Percentiles rank a stretch among this genome's conserved stretches.
These are phyloP conservation scores for Diorhabda sublineata DNA, from an alignment of 1,140 invertebrate species.

Conservation along the genomic window DNA sequence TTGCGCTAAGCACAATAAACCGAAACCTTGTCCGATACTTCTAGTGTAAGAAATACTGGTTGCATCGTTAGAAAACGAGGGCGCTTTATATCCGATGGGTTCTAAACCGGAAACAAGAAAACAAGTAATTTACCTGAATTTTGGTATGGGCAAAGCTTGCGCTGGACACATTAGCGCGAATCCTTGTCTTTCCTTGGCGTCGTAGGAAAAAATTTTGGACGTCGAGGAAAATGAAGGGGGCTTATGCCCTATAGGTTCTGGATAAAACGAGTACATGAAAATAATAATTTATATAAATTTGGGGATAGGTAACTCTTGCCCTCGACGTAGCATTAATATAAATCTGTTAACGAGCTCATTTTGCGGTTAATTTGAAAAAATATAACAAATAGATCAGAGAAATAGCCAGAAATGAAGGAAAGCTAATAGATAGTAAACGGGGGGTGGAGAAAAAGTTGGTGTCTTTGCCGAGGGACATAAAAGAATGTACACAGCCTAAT, in stretches of 20 bases:
- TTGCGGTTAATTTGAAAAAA: too few relatives aligned
- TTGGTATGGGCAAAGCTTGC: slow-evolving; percentile 64
- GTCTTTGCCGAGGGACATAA: too few relatives aligned
- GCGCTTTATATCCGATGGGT: slow-evolving; percentile 56
- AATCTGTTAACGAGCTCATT: too few relatives aligned
- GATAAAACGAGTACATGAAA: slow-evolving; percentile 10
- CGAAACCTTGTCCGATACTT: slow-evolving; percentile 49
- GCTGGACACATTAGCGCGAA: slow-evolving; percentile 61
- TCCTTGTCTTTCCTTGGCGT: slow-evolving; percentile 46
- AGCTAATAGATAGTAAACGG: too few relatives aligned
- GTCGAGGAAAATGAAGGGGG: slow-evolving; percentile 57
- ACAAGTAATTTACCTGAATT: slow-evolving; percentile 60
- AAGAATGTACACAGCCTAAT: too few relatives aligned
- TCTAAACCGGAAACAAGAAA: neutral
- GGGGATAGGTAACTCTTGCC: too few relatives aligned
- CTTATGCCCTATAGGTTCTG: slow-evolving; percentile 63
- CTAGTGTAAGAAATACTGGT: slow-evolving; percentile 52
- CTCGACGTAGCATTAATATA: too few relatives aligned
- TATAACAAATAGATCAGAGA: too few relatives aligned
- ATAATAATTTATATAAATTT: too few relatives aligned
- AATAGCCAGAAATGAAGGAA: too few relatives aligned
- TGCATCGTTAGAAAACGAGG: slow-evolving; percentile 54
- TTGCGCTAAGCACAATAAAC: slow-evolving; percentile 63
- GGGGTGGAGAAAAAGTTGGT: too few relatives aligned
- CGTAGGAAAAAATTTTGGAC: slow-evolving; percentile 52